Evolutionary conservation across 2,797 vertebrate species (phyloP), one percentile per base, ranked within the genome.

Genomic region (Carapus acus): DNA sequence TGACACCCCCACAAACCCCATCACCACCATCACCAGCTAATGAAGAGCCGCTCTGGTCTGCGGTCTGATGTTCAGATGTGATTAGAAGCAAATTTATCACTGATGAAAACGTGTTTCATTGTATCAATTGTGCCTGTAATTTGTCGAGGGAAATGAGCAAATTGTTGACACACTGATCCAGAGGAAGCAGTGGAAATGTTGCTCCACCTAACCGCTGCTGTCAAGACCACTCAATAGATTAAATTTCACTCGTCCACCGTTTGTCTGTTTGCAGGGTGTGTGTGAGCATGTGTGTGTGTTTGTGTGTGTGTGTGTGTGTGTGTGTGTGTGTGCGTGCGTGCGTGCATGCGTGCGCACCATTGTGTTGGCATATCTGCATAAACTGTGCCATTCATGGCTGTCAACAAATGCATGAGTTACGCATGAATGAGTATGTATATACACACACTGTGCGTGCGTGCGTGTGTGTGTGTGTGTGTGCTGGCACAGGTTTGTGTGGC

Each of bases 41-140:
- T 67, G 54, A 80, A 49, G 16, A 64, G 63, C 65, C 67, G 12
- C 67, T 47, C 43, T 54, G 51, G 71, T 23, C 71, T 68, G 65
- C 1, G 52, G 40, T 58, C 58, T 70, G 52, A 49, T 52, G 34
- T 24, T 47, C 23, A 21, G 45, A 46, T 69, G 62, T 59, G 65
- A 71, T 73, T 65, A 65, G 19, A 20, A 71, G 45, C 19, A 46
- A 58, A 64, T 49, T 49, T 14, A 43, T 15, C 54, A 49, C 24
- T 38, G 33, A 56, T 67, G 38, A 68, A 55, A 47, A 47, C 54
- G 43, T 27, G 55, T 18, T 58, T 68, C 1, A 52, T 56, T 49
- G 36, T 24, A 48, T 62, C 27, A 58, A 41, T 54, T 39, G 41
- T 18, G 20, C 11, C 29, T 29, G 19, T 48, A 36, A 48, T n/a